Evolutionary conservation across 37 sponge, comb jelly and placozoan genomes (phyloP), one percentile per base, ranked within the genome.

Genomic region (Ephydatia muelleri): DNA sequence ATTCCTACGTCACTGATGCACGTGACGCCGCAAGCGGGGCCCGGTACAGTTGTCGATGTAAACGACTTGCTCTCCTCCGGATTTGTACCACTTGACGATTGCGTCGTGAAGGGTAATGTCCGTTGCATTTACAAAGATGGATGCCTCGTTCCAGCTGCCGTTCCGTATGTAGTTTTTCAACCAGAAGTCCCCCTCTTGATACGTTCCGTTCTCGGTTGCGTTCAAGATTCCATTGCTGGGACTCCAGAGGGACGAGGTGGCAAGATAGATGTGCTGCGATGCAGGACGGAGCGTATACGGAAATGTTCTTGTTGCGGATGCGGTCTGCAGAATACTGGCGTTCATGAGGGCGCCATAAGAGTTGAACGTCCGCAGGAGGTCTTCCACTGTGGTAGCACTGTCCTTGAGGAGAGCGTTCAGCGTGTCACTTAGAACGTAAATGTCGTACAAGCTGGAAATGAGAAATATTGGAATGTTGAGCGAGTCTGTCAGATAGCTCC

Each of bases 261-360:
- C 88, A 0, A 94, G 72, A 27, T 80, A 94, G 21, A 86, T 80
- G 67, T 94, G 94, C 73, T 94, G 94, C 3, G 73, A n/a, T 79
- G 73, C 94, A 94, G 29, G 94, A 90, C 11, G 94, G 91, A 25
- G 93, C 67, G 26, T 80, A 88, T 57, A 89, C 71, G 65, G 88
- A 81, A 31, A 87, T 31, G 23, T 73, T 73, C 39, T 72, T 40
- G 43, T 83, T n/a, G 73, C 6, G 35, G 12, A 65, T 1, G 70
- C 87, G 68, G 84, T 77, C 39, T 87, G 74, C n/a, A 67, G 43
- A 14, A 82, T 14, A 40, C 70, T 83, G 4, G 64, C 39, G 66
- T 71, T 78, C 83, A 88, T 82, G 65, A 83, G 36, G n/a, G 89
- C 38, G 23, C 89, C 84, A 69, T 88, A 88, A 27, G 67, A 31